These are phyloP conservation scores for Chinchilla lanigera DNA, from an alignment of 2,113 vertebrate species.

Conservation along the genomic window DNA sequence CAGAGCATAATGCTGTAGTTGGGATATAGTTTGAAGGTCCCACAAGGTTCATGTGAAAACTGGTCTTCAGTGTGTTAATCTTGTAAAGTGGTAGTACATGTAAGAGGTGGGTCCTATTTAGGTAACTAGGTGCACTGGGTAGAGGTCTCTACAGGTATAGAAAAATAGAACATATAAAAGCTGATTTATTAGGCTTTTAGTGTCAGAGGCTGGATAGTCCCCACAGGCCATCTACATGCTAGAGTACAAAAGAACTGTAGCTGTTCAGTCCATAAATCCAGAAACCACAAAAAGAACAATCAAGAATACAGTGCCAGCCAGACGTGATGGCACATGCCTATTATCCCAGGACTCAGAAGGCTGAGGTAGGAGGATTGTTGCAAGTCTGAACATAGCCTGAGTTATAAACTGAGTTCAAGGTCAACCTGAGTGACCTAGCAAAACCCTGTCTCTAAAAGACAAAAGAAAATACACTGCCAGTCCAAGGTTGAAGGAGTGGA, in stretches of 20 bases:
- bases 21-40: background rate
- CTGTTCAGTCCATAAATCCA: background rate
- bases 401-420: too few species aligned
- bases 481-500: background rate
- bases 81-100: background rate
- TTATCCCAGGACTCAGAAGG: too few species aligned
- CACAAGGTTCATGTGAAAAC: background rate
- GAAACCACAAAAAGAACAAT: background rate
- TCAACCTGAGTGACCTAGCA: too few species aligned
- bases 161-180: background rate
- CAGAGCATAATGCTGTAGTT: background rate
- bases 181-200: background rate
- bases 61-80: background rate
- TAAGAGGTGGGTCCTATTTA: background rate
- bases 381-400: too few species aligned
- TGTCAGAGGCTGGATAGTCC: background rate
- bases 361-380: too few species aligned
- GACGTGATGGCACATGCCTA: too few species aligned
- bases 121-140: background rate
- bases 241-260: background rate
- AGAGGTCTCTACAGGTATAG: background rate
- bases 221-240: background rate
- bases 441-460: too few species aligned
- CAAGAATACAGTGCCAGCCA: background rate
- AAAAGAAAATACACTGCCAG: background rate